Base-by-base conservation (phyloP, 1,140 invertebrate species). In the Neodiprion lecontei region DNA sequence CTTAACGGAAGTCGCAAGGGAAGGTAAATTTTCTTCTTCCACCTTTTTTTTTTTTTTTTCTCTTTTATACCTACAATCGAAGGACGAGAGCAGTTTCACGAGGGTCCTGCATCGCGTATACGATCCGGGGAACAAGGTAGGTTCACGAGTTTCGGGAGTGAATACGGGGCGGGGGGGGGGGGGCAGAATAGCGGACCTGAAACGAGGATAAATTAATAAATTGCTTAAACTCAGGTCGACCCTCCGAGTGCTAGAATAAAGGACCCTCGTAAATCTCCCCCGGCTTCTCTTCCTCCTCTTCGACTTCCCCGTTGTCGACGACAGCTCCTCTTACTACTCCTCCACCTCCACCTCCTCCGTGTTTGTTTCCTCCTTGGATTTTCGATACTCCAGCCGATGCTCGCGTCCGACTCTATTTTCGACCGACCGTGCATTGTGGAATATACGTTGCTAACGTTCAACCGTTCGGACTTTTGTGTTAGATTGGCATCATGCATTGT, bases 141-240 rank as follows among this genome's bases (percentile, higher is more conserved):
- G 71, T 48, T 49, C n/a, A 48, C 8, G 23, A 48, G 21, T 9
- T 40, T 21, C 23, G 47, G 14, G 70, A 12, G 50, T 53, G 10
- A 14, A 17, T 14, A 49, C 40, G 66, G 50, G 17, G 17, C 17
- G n/a, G 17, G 17, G 17, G 17, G 17, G 17, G 17, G 17, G 17
- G 17, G 0, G 12, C 23, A 72, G 61, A 40, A 70, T 28, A 9
- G 67, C 70, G 75, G 72, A 72, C 75, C 78, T 76, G 77, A 83
- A 85, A 83, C 79, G 77, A 77, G 78, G 74, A 78, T 78, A 85
- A 86, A 86, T 87, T 85, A 86, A 86, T 86, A 84, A 87, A 86
- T 86, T 84, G 81, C 83, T 84, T 78, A 80, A 85, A 85, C 82
- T 85, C 80, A 82, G 84, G 82, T 84, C 79, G 76, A 77, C 79